Conservation (phyloP, 2,113 vertebrate species). For the Todiramphus chloris region DNA sequence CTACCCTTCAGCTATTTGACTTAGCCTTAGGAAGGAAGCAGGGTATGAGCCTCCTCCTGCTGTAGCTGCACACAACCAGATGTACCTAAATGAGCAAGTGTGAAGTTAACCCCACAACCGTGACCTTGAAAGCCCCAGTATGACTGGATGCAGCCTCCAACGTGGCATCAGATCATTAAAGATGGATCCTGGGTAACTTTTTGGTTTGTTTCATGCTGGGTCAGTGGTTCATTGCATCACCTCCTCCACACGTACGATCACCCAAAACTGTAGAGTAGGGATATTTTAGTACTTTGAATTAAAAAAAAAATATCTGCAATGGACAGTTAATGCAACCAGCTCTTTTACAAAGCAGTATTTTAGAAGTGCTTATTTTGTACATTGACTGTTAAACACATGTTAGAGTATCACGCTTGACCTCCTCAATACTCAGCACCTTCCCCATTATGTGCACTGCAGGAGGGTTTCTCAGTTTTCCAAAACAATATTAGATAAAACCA, state of each 20-base stretch:
- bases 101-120: background rate
- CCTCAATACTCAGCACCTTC: background rate
- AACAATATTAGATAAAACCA: background rate
- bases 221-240: background rate
- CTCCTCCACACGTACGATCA: background rate
- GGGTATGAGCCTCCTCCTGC: background rate
- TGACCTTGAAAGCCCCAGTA: background rate
- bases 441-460: background rate
- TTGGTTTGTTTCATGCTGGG: background rate
- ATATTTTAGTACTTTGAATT: no score
- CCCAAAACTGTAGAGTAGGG: background rate
- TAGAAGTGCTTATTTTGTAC: background rate
- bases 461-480: background rate
- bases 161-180: accelerated
- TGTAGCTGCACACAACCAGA: background rate
- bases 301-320: background rate
- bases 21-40: background rate
- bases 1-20: background rate
- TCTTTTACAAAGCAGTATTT: background rate
- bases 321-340: background rate
- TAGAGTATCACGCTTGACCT: background rate
- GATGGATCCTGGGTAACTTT: background rate
- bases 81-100: background rate
- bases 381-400: background rate
- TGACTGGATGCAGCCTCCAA: background rate